Evolutionary conservation across 2,113 vertebrate species (phyloP).

Genomic region (Leptodactylus fuscus): DNA sequence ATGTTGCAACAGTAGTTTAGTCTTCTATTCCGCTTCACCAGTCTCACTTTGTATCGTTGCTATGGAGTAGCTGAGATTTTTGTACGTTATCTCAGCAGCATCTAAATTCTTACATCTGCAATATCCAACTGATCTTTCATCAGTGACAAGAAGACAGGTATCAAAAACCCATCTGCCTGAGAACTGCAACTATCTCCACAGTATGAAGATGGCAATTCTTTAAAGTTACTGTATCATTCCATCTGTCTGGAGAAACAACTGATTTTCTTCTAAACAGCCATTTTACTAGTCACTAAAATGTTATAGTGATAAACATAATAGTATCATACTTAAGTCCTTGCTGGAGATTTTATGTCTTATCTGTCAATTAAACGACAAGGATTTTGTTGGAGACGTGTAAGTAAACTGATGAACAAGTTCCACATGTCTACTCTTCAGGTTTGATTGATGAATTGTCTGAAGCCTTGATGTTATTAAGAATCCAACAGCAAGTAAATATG

Average conservation of each 20-base stretch:
- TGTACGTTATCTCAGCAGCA: too few relatives aligned
- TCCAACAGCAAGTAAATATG: slow-evolving; percentile 1
- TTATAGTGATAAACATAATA: not conserved
- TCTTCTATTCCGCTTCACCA: too few relatives aligned
- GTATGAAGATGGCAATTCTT: not conserved
- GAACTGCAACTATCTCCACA: not conserved
- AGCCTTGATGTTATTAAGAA: not conserved
- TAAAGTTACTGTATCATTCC: not conserved
- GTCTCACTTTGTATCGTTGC: too few relatives aligned
- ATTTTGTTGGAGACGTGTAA: not conserved
- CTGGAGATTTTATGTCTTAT: not conserved
- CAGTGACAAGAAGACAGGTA: not conserved
- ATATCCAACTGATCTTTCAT: not conserved
- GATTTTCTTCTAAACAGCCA: not conserved
- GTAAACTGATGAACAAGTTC: not conserved
- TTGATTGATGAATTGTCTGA: slow-evolving; percentile 11
- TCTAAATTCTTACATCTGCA: not conserved
- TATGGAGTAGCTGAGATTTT: too few relatives aligned
- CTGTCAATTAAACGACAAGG: not conserved
- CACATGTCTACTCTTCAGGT: not conserved
- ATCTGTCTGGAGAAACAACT: not conserved
- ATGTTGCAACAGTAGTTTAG: too few relatives aligned
- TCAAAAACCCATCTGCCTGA: not conserved
- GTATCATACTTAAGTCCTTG: not conserved
- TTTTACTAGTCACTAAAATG: not conserved